These are phyloP conservation scores for Zaprionus inermis DNA, from an alignment of 1,140 invertebrate genomes.

Conservation along the genomic window DNA sequence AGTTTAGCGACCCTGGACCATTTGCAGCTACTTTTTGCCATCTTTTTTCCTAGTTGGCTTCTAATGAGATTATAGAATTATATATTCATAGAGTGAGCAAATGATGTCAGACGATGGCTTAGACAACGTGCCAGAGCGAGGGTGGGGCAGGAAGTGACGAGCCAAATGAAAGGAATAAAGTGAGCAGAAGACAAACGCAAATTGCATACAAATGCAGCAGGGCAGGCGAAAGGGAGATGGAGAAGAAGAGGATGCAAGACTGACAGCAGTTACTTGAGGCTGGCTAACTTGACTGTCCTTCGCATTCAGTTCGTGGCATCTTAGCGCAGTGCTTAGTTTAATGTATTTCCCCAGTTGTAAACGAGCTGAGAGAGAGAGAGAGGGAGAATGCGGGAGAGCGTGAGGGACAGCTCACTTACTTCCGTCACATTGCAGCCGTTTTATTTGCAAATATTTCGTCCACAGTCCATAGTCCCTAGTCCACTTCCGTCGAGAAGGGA, in stretches of 20 bases:
- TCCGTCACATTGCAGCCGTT: slow-evolving; percentile 72
- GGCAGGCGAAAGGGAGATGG: not conserved
- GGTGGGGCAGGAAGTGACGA: not conserved
- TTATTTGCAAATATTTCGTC: slow-evolving; percentile 68
- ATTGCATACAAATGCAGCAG: slow-evolving; percentile 72
- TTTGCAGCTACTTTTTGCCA: slow-evolving; percentile 51
- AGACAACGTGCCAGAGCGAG: slow-evolving; percentile 24
- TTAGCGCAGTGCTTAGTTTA: slow-evolving; percentile 67
- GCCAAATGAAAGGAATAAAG: slow-evolving; percentile 48
- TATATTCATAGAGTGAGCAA: slow-evolving; percentile 66
- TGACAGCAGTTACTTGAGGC: slow-evolving; percentile 14
- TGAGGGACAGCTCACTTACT: slow-evolving; percentile 42
- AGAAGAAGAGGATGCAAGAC: not conserved
- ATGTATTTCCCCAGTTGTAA: slow-evolving; percentile 60
- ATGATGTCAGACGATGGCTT: slow-evolving; percentile 57
- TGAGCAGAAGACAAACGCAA: slow-evolving; percentile 62
- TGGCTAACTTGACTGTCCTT: slow-evolving; percentile 25
- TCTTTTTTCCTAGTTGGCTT: slow-evolving; percentile 34
- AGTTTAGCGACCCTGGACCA: slow-evolving; percentile 16
- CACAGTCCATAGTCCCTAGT: not conserved
- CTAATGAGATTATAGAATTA: slow-evolving; percentile 73
- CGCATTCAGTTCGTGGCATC: slow-evolving; percentile 47
- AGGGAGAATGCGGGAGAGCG: not conserved
- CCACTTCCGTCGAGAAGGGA: not conserved
- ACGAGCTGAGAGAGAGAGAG: not conserved